Conservation (phyloP, 2,888 invertebrate species). For the Nycteola revayana region DNA sequence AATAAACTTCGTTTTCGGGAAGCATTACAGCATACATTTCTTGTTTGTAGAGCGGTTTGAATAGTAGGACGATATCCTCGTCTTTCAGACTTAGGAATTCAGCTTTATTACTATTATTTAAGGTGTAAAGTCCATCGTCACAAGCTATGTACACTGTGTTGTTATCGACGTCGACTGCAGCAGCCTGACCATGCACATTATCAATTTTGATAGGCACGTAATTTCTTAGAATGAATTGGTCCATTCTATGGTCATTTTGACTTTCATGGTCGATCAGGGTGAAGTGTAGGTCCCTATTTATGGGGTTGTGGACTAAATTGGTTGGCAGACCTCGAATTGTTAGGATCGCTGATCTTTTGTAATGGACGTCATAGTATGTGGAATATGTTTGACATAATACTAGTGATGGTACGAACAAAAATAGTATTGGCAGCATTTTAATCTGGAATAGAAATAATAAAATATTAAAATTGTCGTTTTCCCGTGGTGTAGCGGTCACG, state of each 20-base stretch:
- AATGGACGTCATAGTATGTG: constrained; percentile 45
- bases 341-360: constrained; percentile 51
- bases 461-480: no score
- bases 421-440: constrained; percentile 53
- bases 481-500: no score
- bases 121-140: constrained; percentile 56
- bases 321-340: constrained; percentile 71
- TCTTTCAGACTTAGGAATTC: constrained; percentile 59
- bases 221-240: constrained; percentile 61
- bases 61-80: constrained; percentile 69
- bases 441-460: constrained; percentile 35
- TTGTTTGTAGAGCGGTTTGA: constrained; percentile 51
- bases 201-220: constrained; percentile 59
- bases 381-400: constrained; percentile 58
- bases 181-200: constrained; percentile 63
- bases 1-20: constrained; percentile 64
- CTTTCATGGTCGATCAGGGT: constrained; percentile 68
- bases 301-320: constrained; percentile 57
- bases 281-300: constrained; percentile 58
- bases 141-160: constrained; percentile 63
- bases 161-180: constrained; percentile 56
- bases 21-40: constrained; percentile 61
- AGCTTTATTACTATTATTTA: constrained; percentile 56
- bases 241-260: constrained; percentile 70
- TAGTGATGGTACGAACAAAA: constrained; percentile 42